Base-by-base conservation (phyloP, 1,140 invertebrate species). In the Spodoptera litura region DNA sequence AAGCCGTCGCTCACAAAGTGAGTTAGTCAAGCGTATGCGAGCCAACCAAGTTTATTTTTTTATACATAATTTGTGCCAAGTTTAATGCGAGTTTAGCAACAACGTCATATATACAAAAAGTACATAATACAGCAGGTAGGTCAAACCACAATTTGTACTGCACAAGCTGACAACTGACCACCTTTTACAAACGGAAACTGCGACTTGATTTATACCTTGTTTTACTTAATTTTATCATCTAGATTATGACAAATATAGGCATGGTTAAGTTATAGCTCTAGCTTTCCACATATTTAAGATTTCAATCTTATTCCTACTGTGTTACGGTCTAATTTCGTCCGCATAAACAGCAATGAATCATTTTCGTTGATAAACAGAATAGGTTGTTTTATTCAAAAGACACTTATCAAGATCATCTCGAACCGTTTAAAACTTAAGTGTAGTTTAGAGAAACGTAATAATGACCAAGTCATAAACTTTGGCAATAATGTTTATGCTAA, bases 191-290 rank as follows among this genome's bases (percentile, higher is more conserved):
- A 64, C 73, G 58, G 38, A 51, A 64, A 64, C 62, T 20, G 44
- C 25, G 27, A 20, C 55, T 70, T 44, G 10, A 4, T 73, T 73
- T 53, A 59, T 58, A 49, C 73, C 27, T 31, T 75, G 51, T 64
- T 75, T 64, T 53, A 74, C 51, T 53, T 52, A 75, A 64, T 75
- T 75, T 64, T 64, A 62, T 68, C 38, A 62, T 66, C 72, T 74
- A 62, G 58, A 74, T 61, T 74, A 61, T 74, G 72, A 61, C 72
- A 58, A 62, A 53, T 70, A 53, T 70, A 53, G 3, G 51, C 12
- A 13, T 13, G 27, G 51, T 12, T 52, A 51, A 70, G 49, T 70
- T 70, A 31, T 13, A 13, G 11, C 27, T 5, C 3, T 68, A 12
- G 49, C 9, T 11, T 31, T 44, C 9, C 9, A 44, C 5, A 10